Conservation (phyloP, 1,140 invertebrate genomes). For the Mycetomoellerius zeteki region DNA sequence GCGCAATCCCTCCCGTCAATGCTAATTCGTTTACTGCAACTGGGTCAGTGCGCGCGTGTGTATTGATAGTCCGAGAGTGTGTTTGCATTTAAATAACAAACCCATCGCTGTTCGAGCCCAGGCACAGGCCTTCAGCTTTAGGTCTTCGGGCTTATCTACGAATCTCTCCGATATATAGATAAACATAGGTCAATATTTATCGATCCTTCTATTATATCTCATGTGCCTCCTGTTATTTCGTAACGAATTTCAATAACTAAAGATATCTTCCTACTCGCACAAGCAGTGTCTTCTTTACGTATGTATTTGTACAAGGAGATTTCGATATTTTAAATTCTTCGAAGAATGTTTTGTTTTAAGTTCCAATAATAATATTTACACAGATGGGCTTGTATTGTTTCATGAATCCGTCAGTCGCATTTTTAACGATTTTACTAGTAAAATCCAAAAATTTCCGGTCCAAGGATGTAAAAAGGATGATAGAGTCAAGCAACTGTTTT, state of each 20-base stretch:
- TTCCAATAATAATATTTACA: neutral
- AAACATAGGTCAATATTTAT: neutral
- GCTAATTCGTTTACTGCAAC: constrained; percentile 53
- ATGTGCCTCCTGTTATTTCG: neutral
- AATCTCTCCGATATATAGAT: neutral
- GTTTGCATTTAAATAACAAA: constrained; percentile 60
- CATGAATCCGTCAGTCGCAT: neutral
- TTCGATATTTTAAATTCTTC: too few species aligned
- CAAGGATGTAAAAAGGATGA: too few species aligned
- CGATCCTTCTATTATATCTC: neutral
- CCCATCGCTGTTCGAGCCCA: neutral
- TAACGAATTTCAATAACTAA: neutral
- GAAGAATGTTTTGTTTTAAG: too few species aligned
- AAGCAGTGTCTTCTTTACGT: neutral
- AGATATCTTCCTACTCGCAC: neutral
- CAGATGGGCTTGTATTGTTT: neutral
- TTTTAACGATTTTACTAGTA: neutral
- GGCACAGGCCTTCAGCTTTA: neutral
- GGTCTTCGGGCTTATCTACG: constrained; percentile 11
- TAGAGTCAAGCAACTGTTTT: neutral
- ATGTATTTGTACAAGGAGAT: neutral
- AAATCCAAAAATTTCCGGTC: neutral
- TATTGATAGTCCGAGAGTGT: neutral
- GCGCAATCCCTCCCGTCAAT: constrained; percentile 23
- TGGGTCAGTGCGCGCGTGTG: constrained; percentile 31